These are phyloP conservation scores for Anoplius nigerrimus DNA, from an alignment of 2,888 invertebrate genomes.

Conservation along the genomic window DNA sequence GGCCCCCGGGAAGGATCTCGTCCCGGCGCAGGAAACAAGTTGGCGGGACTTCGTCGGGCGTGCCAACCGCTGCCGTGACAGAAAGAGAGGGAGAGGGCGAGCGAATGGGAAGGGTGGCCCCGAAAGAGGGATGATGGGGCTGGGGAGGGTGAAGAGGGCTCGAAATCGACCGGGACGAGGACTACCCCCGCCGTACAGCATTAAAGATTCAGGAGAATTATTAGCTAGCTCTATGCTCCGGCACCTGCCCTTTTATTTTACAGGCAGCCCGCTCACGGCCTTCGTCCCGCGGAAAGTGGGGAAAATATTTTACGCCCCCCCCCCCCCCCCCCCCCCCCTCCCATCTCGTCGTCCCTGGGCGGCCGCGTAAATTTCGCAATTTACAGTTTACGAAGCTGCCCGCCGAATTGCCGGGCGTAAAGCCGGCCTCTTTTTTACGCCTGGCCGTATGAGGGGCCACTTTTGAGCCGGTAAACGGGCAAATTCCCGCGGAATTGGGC, in stretches of 20 bases:
- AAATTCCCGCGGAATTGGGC: no score
- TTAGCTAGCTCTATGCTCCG: conserved; percentile 10
- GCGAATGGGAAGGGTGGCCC: not conserved
- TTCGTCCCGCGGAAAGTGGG: not conserved
- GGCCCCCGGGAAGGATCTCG: not conserved
- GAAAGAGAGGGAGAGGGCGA: not conserved
- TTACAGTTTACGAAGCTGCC: not conserved
- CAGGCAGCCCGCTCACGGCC: not conserved
- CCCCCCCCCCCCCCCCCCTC: not conserved
- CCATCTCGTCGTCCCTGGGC: not conserved
- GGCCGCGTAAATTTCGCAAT: conserved; percentile 9
- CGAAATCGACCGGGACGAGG: conserved; percentile 9
- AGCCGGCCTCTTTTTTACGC: not conserved
- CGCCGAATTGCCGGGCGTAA: not conserved
- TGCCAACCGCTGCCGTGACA: no score
- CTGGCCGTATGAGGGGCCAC: no score
- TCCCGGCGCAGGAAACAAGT: not conserved
- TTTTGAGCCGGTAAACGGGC: no score
- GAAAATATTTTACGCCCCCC: conserved; percentile 10
- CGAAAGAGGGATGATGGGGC: no score
- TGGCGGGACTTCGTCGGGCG: no score
- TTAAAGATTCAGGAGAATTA: conserved; percentile 36
- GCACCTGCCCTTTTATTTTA: conserved; percentile 1
- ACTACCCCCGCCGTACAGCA: conserved; percentile 18
- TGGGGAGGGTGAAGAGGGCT: not conserved